Evolutionary conservation across 2,113 vertebrate species (phyloP).

Genomic region (Ctenomys sociabilis): DNA sequence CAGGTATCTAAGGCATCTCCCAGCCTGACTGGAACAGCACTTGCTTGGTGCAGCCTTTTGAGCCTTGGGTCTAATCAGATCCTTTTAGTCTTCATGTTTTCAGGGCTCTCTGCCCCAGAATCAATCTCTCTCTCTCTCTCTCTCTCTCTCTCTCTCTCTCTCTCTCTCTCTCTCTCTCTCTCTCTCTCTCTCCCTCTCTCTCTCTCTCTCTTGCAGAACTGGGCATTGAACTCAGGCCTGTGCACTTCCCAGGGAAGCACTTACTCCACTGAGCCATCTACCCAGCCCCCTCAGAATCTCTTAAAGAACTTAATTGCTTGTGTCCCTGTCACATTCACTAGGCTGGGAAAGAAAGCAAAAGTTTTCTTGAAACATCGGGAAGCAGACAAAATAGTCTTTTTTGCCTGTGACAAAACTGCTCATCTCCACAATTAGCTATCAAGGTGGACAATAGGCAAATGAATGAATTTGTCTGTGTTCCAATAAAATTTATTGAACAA

Average conservation of each 20-base stretch:
- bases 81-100: neutral
- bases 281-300: neutral
- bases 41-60: neutral
- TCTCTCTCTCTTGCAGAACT: no score
- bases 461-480: neutral
- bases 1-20: neutral
- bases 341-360: neutral
- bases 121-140: no score
- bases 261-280: no score
- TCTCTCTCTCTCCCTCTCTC: no score
- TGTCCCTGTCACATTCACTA: fast-evolving
- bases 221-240: no score
- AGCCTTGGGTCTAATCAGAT: no score
- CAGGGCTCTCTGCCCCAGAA: neutral
- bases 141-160: no score
- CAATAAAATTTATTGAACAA: conserved; percentile 26
- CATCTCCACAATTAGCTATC: neutral
- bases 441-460: neutral
- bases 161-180: no score
- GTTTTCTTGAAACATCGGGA: neutral
- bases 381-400: neutral
- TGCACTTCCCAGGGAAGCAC: no score
- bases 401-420: neutral
- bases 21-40: no score
- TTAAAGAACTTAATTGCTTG: neutral